A percentile compares a stretch with the other conserved stretches of the same genome.
phyloP scores from a whole-genome alignment of 1,140 invertebrate genomes.

The Dryas iulia region DNA sequence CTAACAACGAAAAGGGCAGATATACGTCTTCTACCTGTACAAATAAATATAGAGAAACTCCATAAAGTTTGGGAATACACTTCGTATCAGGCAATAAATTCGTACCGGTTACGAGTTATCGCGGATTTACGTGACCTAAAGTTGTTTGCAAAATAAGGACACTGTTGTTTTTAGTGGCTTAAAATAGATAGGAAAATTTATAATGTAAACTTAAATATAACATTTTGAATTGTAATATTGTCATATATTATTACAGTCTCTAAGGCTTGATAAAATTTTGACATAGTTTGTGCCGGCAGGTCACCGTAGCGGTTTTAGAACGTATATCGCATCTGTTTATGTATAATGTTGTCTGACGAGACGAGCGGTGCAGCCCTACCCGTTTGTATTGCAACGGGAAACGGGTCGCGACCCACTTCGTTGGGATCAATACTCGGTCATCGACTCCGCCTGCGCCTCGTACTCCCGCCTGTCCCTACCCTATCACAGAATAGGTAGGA shows the following conservation, averaged over 20 bases:
- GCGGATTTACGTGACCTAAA: conserved; percentile 52
- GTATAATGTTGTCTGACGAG: conserved; percentile 27
- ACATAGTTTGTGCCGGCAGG: not conserved
- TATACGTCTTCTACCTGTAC: not conserved
- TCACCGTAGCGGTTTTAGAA: not conserved
- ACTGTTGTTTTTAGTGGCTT: conserved; percentile 6
- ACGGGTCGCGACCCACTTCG: conserved; percentile 73
- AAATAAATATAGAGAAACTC: not conserved
- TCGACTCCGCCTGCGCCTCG: conserved; percentile 66
- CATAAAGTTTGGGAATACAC: not conserved
- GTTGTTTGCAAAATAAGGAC: conserved; percentile 18
- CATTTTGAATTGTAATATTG: not conserved
- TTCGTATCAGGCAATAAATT: conserved; percentile 30
- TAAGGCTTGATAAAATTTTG: not conserved
- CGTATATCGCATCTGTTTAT: not conserved
- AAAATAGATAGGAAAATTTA: not conserved
- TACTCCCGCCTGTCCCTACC: conserved; percentile 40
- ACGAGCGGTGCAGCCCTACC: conserved; percentile 46
- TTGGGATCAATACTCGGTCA: conserved; percentile 78
- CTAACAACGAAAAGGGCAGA: not conserved
- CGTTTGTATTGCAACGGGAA: conserved; percentile 63
- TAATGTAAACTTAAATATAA: not conserved
- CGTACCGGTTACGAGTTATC: conserved; percentile 51
- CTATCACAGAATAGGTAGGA: conserved; percentile 43
- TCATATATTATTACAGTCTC: not conserved